phyloP scores from a whole-genome alignment of 2,888 invertebrate species.

The Parnassius smintheus region DNA sequence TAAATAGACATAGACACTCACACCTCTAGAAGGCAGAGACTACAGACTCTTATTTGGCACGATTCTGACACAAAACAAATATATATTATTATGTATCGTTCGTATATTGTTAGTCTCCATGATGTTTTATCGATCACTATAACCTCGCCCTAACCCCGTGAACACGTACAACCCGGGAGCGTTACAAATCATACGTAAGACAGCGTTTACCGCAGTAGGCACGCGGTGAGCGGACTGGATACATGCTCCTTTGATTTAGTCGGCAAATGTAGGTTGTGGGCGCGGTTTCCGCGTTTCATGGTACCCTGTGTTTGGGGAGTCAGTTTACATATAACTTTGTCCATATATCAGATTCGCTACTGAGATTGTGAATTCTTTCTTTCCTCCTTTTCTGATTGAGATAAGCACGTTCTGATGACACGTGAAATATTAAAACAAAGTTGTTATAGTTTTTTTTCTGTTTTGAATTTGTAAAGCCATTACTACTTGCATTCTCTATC shows the following conservation, averaged over 20 bases:
- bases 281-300: slow-evolving; percentile 19
- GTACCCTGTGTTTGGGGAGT: slow-evolving; percentile 7
- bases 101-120: too few relatives aligned
- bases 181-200: slow-evolving; percentile 70
- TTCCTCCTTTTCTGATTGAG: background rate
- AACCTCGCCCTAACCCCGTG: slow-evolving; percentile 34
- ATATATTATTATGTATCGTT: too few relatives aligned
- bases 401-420: background rate
- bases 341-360: slow-evolving; percentile 6
- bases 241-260: slow-evolving; percentile 24
- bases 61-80: too few relatives aligned
- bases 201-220: slow-evolving; percentile 23
- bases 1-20: too few relatives aligned
- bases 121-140: slow-evolving; percentile 23
- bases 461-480: too few relatives aligned
- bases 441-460: too few relatives aligned
- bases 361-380: background rate
- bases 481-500: too few relatives aligned
- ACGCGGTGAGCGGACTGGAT: slow-evolving; percentile 8
- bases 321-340: slow-evolving; percentile 1
- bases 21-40: too few relatives aligned
- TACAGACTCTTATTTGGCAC: too few relatives aligned
- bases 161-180: slow-evolving; percentile 68
- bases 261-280: slow-evolving; percentile 8
- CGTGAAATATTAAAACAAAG: too few relatives aligned